Evolutionary conservation across 2,888 invertebrate species (phyloP).

Genomic region (Notocelia uddmanniana): DNA sequence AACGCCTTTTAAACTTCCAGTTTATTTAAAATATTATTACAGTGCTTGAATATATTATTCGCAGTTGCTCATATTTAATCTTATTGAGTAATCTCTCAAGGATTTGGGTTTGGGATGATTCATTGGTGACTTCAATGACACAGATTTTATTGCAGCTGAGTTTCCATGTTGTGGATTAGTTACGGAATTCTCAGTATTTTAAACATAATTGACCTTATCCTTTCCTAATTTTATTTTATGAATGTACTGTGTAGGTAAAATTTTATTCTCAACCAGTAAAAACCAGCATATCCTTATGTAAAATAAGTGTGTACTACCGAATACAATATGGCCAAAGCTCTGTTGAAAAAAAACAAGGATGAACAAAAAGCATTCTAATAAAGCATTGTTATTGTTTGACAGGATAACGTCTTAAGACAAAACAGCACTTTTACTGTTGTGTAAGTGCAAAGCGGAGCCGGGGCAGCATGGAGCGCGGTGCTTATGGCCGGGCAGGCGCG

Average conservation of each 20-base stretch:
- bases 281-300: not conserved
- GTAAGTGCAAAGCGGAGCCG: constrained; percentile 57
- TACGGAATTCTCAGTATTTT: constrained; percentile 22
- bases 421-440: constrained; percentile 83
- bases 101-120: constrained; percentile 56
- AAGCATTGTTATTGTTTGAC: constrained; percentile 37
- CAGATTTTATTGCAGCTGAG: constrained; percentile 52
- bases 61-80: constrained; percentile 35
- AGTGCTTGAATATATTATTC: constrained; percentile 30
- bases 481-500: constrained; percentile 57
- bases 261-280: not conserved
- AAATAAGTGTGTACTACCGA: not conserved
- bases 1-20: not conserved
- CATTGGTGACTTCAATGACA: constrained; percentile 52
- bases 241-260: too few species aligned
- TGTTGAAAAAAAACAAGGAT: not conserved
- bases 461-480: constrained; percentile 51
- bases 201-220: constrained; percentile 2
- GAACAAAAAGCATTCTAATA: constrained; percentile 17
- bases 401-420: constrained; percentile 63
- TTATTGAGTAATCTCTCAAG: constrained; percentile 46
- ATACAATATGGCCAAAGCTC: not conserved
- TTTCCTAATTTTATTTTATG: not conserved
- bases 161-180: constrained; percentile 47
- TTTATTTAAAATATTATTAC: not conserved